Evolutionary conservation across 2,888 invertebrate species (phyloP).

Genomic region (Apotomis turbidana): DNA sequence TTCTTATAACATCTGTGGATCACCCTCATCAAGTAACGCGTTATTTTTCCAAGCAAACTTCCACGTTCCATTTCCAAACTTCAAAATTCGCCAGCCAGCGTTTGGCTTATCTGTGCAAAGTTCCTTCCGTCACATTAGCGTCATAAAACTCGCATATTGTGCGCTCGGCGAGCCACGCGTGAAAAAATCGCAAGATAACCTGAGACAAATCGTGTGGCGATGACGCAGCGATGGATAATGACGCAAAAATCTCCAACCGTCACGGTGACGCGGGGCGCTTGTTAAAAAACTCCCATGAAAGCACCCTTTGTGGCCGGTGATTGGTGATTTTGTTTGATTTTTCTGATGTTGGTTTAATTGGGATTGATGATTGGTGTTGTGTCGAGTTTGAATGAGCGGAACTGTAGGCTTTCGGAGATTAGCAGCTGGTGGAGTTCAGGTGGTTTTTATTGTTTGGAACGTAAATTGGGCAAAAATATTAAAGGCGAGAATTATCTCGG

Average conservation of each 20-base stretch:
- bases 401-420: slow-evolving; percentile 15
- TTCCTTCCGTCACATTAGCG: slow-evolving; percentile 79
- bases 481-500: neutral
- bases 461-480: slow-evolving; percentile 11
- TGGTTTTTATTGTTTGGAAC: slow-evolving; percentile 14
- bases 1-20: neutral
- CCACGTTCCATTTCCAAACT: slow-evolving; percentile 46
- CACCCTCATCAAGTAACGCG: slow-evolving; percentile 1
- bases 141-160: slow-evolving; percentile 78
- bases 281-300: slow-evolving; percentile 65
- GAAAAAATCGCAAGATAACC: slow-evolving; percentile 77
- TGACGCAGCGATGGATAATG: slow-evolving; percentile 78
- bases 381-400: slow-evolving; percentile 46
- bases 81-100: slow-evolving; percentile 59
- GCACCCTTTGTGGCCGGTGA: slow-evolving; percentile 67
- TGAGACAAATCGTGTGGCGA: slow-evolving; percentile 78
- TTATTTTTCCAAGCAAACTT: slow-evolving; percentile 30
- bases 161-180: slow-evolving; percentile 66
- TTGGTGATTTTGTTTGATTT: slow-evolving; percentile 72
- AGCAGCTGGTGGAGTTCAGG: slow-evolving; percentile 15
- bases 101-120: slow-evolving; percentile 72
- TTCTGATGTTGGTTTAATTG: slow-evolving; percentile 78
- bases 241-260: slow-evolving; percentile 75
- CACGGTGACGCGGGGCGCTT: slow-evolving; percentile 65
- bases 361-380: slow-evolving; percentile 72